A percentile compares a stretch with the other conserved stretches of the same genome.
These are phyloP conservation scores for Drosophila mulleri DNA, from an alignment of 2,888 invertebrate species.

Conservation along the genomic window DNA sequence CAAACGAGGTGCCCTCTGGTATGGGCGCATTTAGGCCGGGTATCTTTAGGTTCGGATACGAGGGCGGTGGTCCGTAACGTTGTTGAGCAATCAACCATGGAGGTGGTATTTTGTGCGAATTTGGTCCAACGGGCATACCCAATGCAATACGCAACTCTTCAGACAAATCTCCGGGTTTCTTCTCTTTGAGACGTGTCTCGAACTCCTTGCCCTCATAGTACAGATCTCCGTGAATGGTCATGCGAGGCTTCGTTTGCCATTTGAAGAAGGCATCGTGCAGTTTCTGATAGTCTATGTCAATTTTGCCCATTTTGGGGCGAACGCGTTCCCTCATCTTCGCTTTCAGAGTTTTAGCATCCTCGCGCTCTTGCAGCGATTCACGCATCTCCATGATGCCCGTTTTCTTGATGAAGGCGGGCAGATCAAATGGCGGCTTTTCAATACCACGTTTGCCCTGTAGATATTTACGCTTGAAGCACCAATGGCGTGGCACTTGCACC, in stretches of 20 bases:
- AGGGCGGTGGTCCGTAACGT: conserved; percentile 98
- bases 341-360: conserved; percentile 96
- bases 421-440: conserved; percentile 98
- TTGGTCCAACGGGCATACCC: conserved; percentile 99
- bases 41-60: conserved; percentile 99
- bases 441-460: conserved; percentile 99
- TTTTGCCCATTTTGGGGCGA: conserved; percentile 99
- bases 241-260: conserved; percentile 99
- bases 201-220: conserved; percentile 99
- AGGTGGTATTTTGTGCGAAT: conserved; percentile 95
- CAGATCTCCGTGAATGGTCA: conserved; percentile 99
- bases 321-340: conserved; percentile 99
- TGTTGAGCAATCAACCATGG: conserved; percentile 92
- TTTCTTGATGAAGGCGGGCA: conserved; percentile 99
- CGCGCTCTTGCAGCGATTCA: conserved; percentile 98
- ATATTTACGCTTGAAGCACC: conserved; percentile 99
- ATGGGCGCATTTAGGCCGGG: conserved; percentile 99
- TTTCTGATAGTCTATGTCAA: conserved; percentile 99
- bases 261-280: conserved; percentile 99
- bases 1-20: conserved; percentile 98
- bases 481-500: conserved; percentile 98
- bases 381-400: conserved; percentile 99
- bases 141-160: conserved; percentile 98
- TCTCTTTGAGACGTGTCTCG: conserved; percentile 98
- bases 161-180: conserved; percentile 98